Base-by-base conservation (phyloP, 2,797 vertebrate species). In the Manis crassicaudata region DNA sequence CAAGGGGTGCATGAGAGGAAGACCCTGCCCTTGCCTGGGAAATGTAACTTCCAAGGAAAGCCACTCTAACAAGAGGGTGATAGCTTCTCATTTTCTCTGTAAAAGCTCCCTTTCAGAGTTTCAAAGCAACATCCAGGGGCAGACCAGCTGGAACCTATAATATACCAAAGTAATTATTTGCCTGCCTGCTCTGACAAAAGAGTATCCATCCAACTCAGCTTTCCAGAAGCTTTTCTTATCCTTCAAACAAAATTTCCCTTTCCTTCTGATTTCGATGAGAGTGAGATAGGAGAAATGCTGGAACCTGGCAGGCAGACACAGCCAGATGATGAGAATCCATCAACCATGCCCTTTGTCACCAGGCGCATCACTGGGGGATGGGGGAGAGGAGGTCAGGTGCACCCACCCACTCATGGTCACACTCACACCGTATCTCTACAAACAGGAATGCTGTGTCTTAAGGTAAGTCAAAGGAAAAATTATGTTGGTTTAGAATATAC, bases 391-490 rank as follows among this genome's bases (percentile, higher is more conserved):
- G 58, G 6, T 5, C 21, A 21, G 68, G 7, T 8, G 27, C 35
- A 40, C 27, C n/a, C 46, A 5, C 2, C 23, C 18, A 5, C 1
- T 2, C 1, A 0, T 23, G 2, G 11, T 54, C 29, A 18, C 40
- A 27, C 1, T 7, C 29, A 6, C 2, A 6, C 37, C 3, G 2
- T 5, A 0, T 12, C 5, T 7, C 12, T 0, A 25, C 21, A 72
- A 79, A 90, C 25, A 2, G 17, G 8, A 27, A 73, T 3, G 58
- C 5, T 25, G 29, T 5, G 1, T 29, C 7, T 32, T 62, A 80
- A 40, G 16, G 40, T 29, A 85, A 23, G 84, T 35, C 82, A 37
- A 81, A 70, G 87, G 7, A 32, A 18, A 40, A 40, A 25, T 1
- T 9, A 52, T 17, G 6, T 18, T 18, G 50, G 7, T 29, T 65